phyloP scores from a whole-genome alignment of 2,888 invertebrate species.

The Chloroclysta siterata region DNA sequence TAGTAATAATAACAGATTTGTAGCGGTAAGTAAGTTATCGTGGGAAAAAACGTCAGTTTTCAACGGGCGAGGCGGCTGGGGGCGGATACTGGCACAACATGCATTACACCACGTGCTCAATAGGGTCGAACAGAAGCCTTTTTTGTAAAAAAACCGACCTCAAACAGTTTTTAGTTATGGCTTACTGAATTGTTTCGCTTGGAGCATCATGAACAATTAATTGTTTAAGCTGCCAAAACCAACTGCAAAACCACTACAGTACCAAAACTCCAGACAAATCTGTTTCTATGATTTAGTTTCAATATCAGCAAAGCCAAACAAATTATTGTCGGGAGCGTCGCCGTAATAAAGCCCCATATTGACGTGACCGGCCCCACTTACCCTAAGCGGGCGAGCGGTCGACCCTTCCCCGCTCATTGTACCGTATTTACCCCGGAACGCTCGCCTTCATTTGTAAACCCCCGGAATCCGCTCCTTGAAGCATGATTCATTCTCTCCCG shows the following conservation, averaged over 20 bases:
- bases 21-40: constrained; percentile 68
- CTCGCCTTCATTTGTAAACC: constrained; percentile 81
- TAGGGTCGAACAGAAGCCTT: constrained; percentile 56
- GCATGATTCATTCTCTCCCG: constrained; percentile 81
- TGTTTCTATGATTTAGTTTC: constrained; percentile 40
- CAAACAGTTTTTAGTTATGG: constrained; percentile 31
- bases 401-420: constrained; percentile 82
- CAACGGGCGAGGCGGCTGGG: constrained; percentile 64
- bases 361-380: constrained; percentile 82
- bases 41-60: constrained; percentile 77
- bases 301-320: constrained; percentile 65
- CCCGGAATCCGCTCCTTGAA: constrained; percentile 82
- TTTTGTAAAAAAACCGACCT: constrained; percentile 40
- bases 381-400: constrained; percentile 73
- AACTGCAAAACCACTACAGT: background rate
- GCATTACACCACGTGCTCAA: constrained; percentile 69
- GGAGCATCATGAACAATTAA: constrained; percentile 1
- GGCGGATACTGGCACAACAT: constrained; percentile 70
- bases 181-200: constrained; percentile 6
- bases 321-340: constrained; percentile 75
- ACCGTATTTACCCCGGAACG: constrained; percentile 81
- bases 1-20: constrained; percentile 62
- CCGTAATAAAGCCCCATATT: constrained; percentile 80
- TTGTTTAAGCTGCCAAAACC: background rate
- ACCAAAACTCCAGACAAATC: constrained; percentile 29